Percentiles rank a stretch among this genome's conserved stretches.
Conservation (phyloP, 2,888 invertebrate genomes). For the Plusia festucae region DNA sequence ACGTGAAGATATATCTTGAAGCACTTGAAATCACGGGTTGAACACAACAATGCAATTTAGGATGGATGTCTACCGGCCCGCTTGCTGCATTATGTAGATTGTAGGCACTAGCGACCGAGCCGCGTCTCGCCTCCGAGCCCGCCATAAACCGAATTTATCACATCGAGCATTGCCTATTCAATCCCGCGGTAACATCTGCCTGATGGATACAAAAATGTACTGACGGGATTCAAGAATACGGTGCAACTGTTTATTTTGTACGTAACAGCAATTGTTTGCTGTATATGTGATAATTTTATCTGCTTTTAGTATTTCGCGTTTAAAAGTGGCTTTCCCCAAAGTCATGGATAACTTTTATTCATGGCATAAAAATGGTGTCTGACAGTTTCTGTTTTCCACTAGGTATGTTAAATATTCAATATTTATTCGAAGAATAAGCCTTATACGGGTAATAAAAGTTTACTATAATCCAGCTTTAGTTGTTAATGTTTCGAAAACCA, state of each 20-base stretch:
- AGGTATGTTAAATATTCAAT: too few relatives aligned
- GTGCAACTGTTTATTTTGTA: slow-evolving; percentile 35
- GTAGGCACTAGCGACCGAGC: slow-evolving; percentile 69
- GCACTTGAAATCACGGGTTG: slow-evolving; percentile 67
- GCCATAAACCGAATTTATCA: slow-evolving; percentile 85
- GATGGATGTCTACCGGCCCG: slow-evolving; percentile 64
- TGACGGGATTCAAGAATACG: slow-evolving; percentile 27
- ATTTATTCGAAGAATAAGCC: too few relatives aligned
- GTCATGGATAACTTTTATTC: too few relatives aligned
- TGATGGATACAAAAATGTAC: slow-evolving; percentile 65
- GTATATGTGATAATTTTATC: too few relatives aligned
- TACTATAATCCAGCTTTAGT: too few relatives aligned
- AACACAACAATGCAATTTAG: slow-evolving; percentile 77
- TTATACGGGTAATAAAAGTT: too few relatives aligned
- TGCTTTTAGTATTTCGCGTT: too few relatives aligned
- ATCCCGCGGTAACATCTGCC: slow-evolving; percentile 83
- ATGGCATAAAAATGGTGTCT: too few relatives aligned
- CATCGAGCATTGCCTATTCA: slow-evolving; percentile 86
- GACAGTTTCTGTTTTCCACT: too few relatives aligned
- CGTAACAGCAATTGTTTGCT: slow-evolving; percentile 33
- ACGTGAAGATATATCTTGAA: slow-evolving; percentile 38
- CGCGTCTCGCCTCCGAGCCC: slow-evolving; percentile 65
- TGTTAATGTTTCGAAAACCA: too few relatives aligned
- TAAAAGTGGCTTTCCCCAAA: too few relatives aligned
- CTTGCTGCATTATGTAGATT: slow-evolving; percentile 85